These are phyloP conservation scores for Leptopilina drosophilae DNA, from an alignment of 2,888 invertebrate species.

Conservation along the genomic window DNA sequence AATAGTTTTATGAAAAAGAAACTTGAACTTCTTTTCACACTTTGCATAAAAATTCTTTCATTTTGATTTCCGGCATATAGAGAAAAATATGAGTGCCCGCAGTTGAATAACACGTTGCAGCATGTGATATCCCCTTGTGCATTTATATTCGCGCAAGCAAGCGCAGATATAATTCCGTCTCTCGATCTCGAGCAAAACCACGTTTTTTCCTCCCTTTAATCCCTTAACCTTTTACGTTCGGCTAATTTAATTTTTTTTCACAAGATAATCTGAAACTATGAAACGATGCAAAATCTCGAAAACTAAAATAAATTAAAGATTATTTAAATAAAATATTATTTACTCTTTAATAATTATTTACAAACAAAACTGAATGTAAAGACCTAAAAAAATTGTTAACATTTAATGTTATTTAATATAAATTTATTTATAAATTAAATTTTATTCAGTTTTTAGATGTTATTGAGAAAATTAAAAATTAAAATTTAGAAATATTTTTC, in stretches of 20 bases:
- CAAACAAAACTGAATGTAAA: no score
- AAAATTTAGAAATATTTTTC: no score
- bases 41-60: slow-evolving; percentile 14
- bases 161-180: not conserved
- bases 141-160: slow-evolving; percentile 26
- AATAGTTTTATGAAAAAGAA: not conserved
- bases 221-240: not conserved
- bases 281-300: no score
- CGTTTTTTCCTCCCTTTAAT: not conserved
- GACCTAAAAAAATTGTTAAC: no score
- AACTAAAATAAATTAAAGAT: no score
- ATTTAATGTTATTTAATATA: no score
- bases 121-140: slow-evolving; percentile 20
- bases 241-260: not conserved
- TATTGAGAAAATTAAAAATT: no score
- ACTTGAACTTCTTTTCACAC: not conserved
- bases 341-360: no score
- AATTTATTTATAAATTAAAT: no score
- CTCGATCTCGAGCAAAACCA: not conserved
- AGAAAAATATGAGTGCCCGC: slow-evolving; percentile 2
- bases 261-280: not conserved
- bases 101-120: slow-evolving; percentile 13
- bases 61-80: not conserved
- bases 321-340: no score
- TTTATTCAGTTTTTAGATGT: no score